Conservation (phyloP, 2,888 invertebrate species). For the Teleogryllus oceanicus region DNA sequence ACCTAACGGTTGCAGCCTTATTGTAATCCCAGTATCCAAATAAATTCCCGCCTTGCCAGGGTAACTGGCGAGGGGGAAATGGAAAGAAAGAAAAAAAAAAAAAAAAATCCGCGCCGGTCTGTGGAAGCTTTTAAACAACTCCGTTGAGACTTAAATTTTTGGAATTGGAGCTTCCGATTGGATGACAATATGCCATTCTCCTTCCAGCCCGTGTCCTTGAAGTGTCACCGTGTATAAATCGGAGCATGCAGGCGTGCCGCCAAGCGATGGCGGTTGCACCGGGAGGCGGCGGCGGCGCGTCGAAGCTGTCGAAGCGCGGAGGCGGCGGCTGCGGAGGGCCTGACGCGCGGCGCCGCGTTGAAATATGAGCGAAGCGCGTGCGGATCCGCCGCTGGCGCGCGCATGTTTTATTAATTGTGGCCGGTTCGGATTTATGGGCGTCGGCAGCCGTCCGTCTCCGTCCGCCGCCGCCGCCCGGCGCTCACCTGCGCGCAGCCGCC, state of each 20-base stretch:
- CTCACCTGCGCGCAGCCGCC: neutral
- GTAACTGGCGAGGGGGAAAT: too few species aligned
- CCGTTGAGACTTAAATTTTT: too few species aligned
- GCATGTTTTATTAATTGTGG: slow-evolving; percentile 18
- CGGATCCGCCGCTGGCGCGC: neutral
- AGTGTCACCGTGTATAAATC: too few species aligned
- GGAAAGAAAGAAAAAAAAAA: too few species aligned
- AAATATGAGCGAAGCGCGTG: slow-evolving; percentile 18
- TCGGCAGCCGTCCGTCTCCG: slow-evolving; percentile 5
- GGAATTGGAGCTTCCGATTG: too few species aligned
- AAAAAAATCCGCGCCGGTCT: too few species aligned
- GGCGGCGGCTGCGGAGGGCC: neutral
- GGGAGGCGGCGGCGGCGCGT: neutral
- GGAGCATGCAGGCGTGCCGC: neutral
- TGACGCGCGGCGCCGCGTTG: neutral
- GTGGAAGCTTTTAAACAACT: too few species aligned
- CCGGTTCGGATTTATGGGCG: neutral
- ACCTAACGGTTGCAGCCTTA: too few species aligned
- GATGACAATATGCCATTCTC: too few species aligned
- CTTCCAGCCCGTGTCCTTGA: too few species aligned
- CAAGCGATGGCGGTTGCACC: neutral
- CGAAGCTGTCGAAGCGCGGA: neutral
- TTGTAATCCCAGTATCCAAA: too few species aligned
- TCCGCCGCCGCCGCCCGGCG: neutral
- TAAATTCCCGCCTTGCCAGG: too few species aligned